These are phyloP conservation scores for Arnoldichthys spilopterus DNA, from an alignment of 2,797 vertebrate species.

Conservation along the genomic window DNA sequence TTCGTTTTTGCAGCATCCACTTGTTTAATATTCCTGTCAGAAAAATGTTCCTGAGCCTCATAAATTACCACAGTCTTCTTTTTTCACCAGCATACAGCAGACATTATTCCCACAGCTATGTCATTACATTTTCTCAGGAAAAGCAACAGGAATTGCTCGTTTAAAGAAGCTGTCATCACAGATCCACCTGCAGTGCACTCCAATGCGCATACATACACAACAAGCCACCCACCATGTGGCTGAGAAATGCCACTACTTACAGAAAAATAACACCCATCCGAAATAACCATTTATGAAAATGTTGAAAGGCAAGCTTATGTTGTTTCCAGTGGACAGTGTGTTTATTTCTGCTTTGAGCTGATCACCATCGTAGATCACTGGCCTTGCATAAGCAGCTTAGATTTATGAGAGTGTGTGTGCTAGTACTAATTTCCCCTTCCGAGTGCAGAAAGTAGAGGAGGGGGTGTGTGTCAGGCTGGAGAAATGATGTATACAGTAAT, in stretches of 20 bases:
- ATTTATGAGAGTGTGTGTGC: slow-evolving; percentile 5
- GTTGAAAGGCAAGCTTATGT: not conserved
- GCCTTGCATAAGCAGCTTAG: slow-evolving; percentile 1
- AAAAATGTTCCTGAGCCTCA: not conserved
- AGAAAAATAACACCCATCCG: not conserved
- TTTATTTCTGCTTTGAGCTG: slow-evolving; percentile 13
- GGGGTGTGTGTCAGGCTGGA: not conserved
- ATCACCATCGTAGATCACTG: slow-evolving; percentile 26
- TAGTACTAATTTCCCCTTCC: slow-evolving; percentile 21
- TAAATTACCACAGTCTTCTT: not conserved
- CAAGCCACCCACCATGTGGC: not conserved
- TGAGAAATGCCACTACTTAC: not conserved
- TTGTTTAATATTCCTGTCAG: slow-evolving; percentile 5
- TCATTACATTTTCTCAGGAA: not conserved
- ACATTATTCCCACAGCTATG: not conserved
- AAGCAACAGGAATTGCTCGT: slow-evolving; percentile 1
- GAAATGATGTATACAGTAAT: slow-evolving; percentile 24
- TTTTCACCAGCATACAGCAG: not conserved
- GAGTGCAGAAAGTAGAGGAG: not conserved
- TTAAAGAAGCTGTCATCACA: not conserved
- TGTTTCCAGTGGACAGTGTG: slow-evolving; percentile 5
- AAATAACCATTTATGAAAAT: not conserved
- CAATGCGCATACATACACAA: not conserved
- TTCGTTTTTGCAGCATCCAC: not conserved
- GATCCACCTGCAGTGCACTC: not conserved